Base-by-base conservation (phyloP, 2,888 invertebrate genomes). In the Lithophane ornitopus region DNA sequence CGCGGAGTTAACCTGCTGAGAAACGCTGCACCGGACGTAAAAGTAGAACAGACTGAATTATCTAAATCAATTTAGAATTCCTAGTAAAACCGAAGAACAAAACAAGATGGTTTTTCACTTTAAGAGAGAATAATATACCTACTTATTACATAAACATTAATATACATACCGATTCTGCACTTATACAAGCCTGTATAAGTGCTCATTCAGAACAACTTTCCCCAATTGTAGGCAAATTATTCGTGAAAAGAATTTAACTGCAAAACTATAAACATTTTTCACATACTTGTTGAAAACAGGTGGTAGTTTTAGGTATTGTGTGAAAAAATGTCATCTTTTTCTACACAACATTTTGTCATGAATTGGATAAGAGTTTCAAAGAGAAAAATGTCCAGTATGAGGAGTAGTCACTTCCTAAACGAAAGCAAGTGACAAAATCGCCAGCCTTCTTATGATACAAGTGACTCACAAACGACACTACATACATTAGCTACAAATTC, bases 21-120 rank as follows among this genome's bases (percentile, higher is more conserved):
- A 61, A 61, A 61, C 26, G 16, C 16, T 44, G 54, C 16, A 28
- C n/a, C n/a, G 19, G 22, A 58, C 34, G 44, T 69, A 52, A 65
- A 76, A 70, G n/a, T 66, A 12, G 46, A 76, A 70, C 58, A 28
- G 16, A n/a, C 12, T 28, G 28, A 52, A 14, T 46, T 54, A 46
- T 62, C 54, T 44, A 28, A 61, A 59, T 34, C 6, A 3, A 34
- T 34, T 34, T 34, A 34, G 34, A 34, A 34, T 34, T 34, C 34
- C 6, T 34, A 34, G 34, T 34, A 34, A 34, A 34, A 34, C 34
- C 6, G 34, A 34, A 34, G 34, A 4, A 72, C 12, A n/a, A 49
- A 58, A 46, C 19, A 34, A 46, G 3, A 26, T 19, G 14, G 16
- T 28, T 56, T 56, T 34, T 0, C 9, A 46, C 26, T n/a, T 26